These are phyloP conservation scores for Aldrovandia affinis DNA, from an alignment of 2,797 vertebrate species.

Conservation along the genomic window DNA sequence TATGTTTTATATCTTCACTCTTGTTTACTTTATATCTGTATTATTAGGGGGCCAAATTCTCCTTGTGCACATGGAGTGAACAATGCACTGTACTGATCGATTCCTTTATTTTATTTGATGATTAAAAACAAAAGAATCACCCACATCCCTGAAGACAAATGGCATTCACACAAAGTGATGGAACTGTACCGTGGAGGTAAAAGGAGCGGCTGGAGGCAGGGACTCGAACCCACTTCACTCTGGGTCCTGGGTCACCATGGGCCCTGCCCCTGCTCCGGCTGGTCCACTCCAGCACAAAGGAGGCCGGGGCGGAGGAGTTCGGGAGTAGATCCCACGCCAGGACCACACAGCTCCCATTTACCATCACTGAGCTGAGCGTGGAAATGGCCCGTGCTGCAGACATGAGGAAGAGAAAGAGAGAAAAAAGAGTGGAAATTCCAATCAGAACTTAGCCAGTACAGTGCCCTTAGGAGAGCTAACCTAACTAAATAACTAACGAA, in stretches of 20 bases:
- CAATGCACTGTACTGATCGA: too few species aligned
- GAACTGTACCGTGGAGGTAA: constrained; percentile 23
- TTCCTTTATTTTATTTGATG: too few species aligned
- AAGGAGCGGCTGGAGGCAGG: constrained; percentile 47
- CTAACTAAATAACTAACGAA: too few species aligned
- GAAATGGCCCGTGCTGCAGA: constrained; percentile 60
- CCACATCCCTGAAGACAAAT: not conserved
- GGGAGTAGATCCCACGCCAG: constrained; percentile 66
- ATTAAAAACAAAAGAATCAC: not conserved
- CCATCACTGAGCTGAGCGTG: constrained; percentile 61
- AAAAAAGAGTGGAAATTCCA: not conserved
- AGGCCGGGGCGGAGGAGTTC: constrained; percentile 42
- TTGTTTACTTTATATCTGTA: too few species aligned
- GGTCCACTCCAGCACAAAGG: constrained; percentile 76
- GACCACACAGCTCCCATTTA: constrained; percentile 73
- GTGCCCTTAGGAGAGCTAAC: too few species aligned
- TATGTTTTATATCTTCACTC: too few species aligned
- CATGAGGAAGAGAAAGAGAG: constrained; percentile 29
- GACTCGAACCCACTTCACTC: constrained; percentile 69
- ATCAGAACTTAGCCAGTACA: not conserved
- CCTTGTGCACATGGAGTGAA: too few species aligned
- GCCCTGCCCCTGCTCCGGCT: constrained; percentile 45
- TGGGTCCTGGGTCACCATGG: constrained; percentile 56
- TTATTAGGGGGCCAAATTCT: too few species aligned
- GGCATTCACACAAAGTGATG: not conserved